These are phyloP conservation scores for Andrena hattorfiana DNA, from an alignment of 2,888 invertebrate species.

Conservation along the genomic window DNA sequence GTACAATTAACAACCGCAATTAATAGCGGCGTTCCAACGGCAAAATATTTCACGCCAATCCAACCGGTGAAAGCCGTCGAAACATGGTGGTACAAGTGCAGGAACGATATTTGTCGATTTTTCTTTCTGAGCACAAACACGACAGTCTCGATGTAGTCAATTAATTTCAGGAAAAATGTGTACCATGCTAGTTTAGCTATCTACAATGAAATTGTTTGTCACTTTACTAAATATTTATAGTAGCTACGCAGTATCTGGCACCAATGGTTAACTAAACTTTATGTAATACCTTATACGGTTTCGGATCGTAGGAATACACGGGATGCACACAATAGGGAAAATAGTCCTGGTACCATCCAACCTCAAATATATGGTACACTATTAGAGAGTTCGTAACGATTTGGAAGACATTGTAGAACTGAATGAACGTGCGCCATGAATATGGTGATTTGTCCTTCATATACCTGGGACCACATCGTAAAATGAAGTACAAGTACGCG, in stretches of 20 bases:
- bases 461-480: neutral
- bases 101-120: neutral
- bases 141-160: neutral
- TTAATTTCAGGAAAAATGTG: neutral
- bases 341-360: neutral
- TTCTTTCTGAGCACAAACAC: neutral
- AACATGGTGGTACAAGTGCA: neutral
- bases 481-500: neutral
- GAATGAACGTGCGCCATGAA: neutral
- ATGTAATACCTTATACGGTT: neutral
- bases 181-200: neutral
- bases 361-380: neutral
- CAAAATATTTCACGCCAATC: neutral
- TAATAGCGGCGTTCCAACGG: neutral
- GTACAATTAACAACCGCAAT: neutral
- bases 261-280: no score
- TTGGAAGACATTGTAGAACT: neutral
- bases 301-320: neutral
- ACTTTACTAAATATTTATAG: neutral
- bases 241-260: neutral
- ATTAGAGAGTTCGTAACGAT: neutral
- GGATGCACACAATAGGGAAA: neutral
- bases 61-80: neutral
- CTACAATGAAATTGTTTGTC: neutral
- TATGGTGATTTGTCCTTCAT: neutral